phyloP scores from a whole-genome alignment of 2,797 vertebrate species.

The Molossus molossus region DNA sequence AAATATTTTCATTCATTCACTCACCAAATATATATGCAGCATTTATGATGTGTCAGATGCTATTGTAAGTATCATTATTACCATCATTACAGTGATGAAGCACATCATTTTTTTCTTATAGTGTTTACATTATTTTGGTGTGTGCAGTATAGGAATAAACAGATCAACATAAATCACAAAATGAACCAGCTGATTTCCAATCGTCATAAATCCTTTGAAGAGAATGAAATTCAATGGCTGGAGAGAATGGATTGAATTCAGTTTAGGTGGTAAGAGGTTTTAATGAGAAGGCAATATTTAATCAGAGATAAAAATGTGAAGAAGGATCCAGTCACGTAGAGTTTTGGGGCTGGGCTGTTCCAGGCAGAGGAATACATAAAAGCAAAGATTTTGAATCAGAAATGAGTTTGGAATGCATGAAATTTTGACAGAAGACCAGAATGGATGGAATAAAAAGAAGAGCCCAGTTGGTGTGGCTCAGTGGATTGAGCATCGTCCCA shows the following conservation, averaged over 20 bases:
- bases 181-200: not conserved
- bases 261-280: not conserved
- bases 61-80: not conserved
- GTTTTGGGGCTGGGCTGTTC: not conserved
- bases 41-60: not conserved
- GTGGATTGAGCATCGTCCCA: too few relatives aligned
- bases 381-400: not conserved
- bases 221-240: not conserved
- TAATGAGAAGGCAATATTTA: not conserved
- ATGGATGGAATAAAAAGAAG: not conserved
- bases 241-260: not conserved
- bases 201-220: not conserved
- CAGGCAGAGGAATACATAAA: not conserved
- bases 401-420: not conserved
- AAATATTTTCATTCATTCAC: constrained; percentile 62
- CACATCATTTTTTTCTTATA: not conserved
- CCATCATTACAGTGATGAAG: not conserved
- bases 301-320: not conserved
- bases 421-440: not conserved
- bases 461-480: not conserved
- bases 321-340: not conserved
- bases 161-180: constrained; percentile 16
- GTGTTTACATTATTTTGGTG: not conserved
- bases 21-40: not conserved
- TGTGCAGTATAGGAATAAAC: not conserved